Conservation (phyloP, 1,140 invertebrate species). For the Dysdera silvatica region DNA sequence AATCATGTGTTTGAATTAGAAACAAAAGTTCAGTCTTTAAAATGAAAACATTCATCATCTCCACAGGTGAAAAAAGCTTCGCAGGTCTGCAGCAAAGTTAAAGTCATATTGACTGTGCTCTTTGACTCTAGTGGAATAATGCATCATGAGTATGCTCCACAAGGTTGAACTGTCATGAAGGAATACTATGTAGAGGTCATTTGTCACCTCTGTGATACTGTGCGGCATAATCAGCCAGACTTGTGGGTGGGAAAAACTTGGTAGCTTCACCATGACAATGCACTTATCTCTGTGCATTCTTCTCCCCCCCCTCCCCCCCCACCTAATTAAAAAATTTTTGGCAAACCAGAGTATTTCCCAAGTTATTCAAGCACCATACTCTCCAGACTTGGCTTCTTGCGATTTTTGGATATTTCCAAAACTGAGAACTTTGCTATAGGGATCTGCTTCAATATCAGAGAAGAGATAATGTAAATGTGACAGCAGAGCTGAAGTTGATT, state of each 20-base stretch:
- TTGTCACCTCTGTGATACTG: background rate
- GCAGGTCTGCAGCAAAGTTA: background rate
- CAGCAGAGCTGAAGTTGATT: too few relatives aligned
- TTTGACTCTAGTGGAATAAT: background rate
- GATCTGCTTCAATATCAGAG: too few relatives aligned
- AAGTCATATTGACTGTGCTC: background rate
- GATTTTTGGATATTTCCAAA: too few relatives aligned
- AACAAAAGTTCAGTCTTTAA: background rate
- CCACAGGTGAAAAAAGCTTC: background rate
- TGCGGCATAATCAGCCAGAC: background rate
- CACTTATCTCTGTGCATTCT: too few relatives aligned
- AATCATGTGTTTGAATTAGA: background rate
- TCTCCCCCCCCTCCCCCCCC: background rate
- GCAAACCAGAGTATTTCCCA: conserved; percentile 32
- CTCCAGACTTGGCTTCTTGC: too few relatives aligned
- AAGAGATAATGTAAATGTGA: too few relatives aligned
- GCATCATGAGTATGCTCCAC: background rate
- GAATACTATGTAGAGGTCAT: background rate
- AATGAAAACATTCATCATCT: too few relatives aligned
- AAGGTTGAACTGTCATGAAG: background rate
- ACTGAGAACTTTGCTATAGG: too few relatives aligned
- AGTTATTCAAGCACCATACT: conserved; percentile 38
- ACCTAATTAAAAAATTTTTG: conserved; percentile 26
- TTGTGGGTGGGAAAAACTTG: background rate
- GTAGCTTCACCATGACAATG: background rate